A percentile compares a stretch with the other conserved stretches of the same genome.
These are phyloP conservation scores for Forbesichthys agassizii DNA, from an alignment of 2,113 vertebrate species.

Conservation along the genomic window DNA sequence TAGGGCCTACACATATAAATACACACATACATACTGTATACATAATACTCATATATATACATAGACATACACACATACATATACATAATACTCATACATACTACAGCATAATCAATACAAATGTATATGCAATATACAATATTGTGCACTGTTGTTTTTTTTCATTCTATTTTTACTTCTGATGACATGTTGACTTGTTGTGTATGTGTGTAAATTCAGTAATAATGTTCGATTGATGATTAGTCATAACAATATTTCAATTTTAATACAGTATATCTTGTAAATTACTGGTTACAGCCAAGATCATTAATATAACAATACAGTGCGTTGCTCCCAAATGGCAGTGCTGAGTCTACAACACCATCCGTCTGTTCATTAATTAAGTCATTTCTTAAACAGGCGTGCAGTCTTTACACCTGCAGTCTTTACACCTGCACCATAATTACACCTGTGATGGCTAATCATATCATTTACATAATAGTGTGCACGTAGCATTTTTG, in stretches of 20 bases:
- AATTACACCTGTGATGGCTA: conserved; percentile 58
- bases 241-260: neutral
- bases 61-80: too few relatives aligned
- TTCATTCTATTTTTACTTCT: too few relatives aligned
- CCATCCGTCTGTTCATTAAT: conserved; percentile 48
- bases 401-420: conserved; percentile 60
- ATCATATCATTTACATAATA: conserved; percentile 49
- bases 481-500: conserved; percentile 33
- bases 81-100: too few relatives aligned
- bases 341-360: conserved; percentile 29
- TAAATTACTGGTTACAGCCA: conserved; percentile 3
- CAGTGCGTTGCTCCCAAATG: conserved; percentile 29
- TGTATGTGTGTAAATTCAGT: too few relatives aligned
- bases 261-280: neutral
- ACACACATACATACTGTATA: too few relatives aligned
- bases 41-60: too few relatives aligned
- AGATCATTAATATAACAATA: conserved; percentile 15
- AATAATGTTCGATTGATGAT: neutral
- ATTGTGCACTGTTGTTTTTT: too few relatives aligned
- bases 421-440: conserved; percentile 56
- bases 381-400: conserved; percentile 69
- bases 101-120: too few relatives aligned
- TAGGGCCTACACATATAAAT: too few relatives aligned
- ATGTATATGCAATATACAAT: too few relatives aligned
- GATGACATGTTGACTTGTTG: too few relatives aligned